Evolutionary conservation across 2,797 vertebrate genomes (phyloP).

Genomic region (Fratercula arctica): DNA sequence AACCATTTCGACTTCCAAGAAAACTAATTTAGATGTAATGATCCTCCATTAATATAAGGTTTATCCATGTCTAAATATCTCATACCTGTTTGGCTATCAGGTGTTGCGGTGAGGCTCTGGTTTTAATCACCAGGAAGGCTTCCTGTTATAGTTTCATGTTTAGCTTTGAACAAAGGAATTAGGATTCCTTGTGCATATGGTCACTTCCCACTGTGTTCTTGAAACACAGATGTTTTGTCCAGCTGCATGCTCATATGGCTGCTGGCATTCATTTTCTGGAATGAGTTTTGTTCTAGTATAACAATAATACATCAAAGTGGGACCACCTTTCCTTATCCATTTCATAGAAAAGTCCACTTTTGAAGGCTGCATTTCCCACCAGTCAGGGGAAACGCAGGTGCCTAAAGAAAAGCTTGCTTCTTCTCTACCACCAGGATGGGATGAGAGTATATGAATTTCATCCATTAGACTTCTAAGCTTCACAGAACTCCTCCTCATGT

Average conservation of each 20-base stretch:
- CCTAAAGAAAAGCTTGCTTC: neutral
- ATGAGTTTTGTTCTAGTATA: neutral
- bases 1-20: neutral
- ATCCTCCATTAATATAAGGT: neutral
- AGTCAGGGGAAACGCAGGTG: neutral
- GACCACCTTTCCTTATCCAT: neutral
- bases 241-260: neutral
- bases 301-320: neutral
- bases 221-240: conserved; percentile 27
- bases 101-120: neutral
- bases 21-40: neutral
- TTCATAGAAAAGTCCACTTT: neutral
- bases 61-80: neutral
- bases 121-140: neutral
- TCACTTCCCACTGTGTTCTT: conserved; percentile 5
- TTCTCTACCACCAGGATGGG: neutral
- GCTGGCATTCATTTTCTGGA: neutral
- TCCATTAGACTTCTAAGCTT: neutral
- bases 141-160: neutral
- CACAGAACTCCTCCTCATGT: neutral
- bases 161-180: conserved; percentile 7
- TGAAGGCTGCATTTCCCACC: neutral
- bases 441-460: neutral
- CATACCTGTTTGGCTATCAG: neutral
- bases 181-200: neutral